Base-by-base conservation (phyloP, 2,888 invertebrate species). In the Volucella zonaria region DNA sequence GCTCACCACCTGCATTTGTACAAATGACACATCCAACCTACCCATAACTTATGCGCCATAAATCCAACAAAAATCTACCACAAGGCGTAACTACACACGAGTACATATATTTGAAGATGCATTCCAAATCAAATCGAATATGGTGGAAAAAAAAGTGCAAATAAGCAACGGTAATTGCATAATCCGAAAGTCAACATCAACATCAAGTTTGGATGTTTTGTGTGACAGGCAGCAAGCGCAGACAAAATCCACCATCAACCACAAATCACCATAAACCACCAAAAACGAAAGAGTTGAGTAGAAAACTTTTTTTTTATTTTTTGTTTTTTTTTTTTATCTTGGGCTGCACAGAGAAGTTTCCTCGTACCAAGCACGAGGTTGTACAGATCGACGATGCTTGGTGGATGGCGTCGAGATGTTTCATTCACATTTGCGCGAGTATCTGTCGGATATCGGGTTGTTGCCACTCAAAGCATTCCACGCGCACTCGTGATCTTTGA, bases 211-310 rank as follows among this genome's bases (percentile, higher is more conserved):
- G 43, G 66, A 45, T 38, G 62, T 38, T 6, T 38, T 52, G 43
- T 70, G 40, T 45, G 76, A 42, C 62, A 67, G 59, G 70, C 40
- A 42, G 6, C n/a, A 38, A 54, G 43, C 62, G 42, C 40, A 3
- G 14, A 76, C 49, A 62, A 56, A 31, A 31, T 31, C 62, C n/a
- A 51, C 31, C 49, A 56, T 31, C 61, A 52, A 78, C 54, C 31
- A 31, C 49, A 56, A 62, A 56, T 56, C 12, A 51, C 15, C 49
- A 49, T 31, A 67, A 51, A 78, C 54, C 23, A 23, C 49, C 71
- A 10, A 78, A 70, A 79, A 83, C 79, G 79, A 83, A 83, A 83
- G 82, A 83, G 82, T 59, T 83, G 82, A 64, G 31, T n/a, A 12
- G 49, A 59, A 79, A 83, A 83, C 82, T 79, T 68, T 51, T 45